A percentile compares a stretch with the other conserved stretches of the same genome.
Evolutionary conservation across 1,140 invertebrate genomes (phyloP).

Genomic region (Ephestia elutella): DNA sequence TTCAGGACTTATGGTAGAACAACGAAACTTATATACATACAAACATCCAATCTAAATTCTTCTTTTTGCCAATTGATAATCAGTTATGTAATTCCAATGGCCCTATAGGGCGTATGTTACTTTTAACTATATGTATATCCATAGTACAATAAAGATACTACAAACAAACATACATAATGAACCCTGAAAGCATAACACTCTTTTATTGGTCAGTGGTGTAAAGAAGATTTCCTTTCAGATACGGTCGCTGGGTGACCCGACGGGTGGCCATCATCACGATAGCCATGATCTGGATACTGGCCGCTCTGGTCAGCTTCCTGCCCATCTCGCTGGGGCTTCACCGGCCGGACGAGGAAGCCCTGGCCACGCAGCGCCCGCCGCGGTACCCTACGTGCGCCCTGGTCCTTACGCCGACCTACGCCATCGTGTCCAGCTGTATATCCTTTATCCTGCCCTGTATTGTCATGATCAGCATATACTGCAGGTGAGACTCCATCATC

Average conservation of each 20-base stretch:
- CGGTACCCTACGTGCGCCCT: constrained; percentile 90
- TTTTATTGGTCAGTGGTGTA: too few relatives aligned
- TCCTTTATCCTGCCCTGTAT: constrained; percentile 97
- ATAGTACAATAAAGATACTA: too few relatives aligned
- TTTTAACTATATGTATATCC: too few relatives aligned
- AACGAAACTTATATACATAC: too few relatives aligned
- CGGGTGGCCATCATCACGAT: constrained; percentile 89
- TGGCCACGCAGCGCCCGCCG: constrained; percentile 71
- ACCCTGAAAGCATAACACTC: too few relatives aligned
- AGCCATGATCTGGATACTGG: constrained; percentile 91
- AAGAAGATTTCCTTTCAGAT: constrained; percentile 76
- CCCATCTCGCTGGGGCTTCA: constrained; percentile 96
- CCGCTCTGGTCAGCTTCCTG: constrained; percentile 94
- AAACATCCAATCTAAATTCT: too few relatives aligned
- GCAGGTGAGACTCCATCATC: constrained; percentile 65
- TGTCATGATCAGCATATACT: constrained; percentile 93
- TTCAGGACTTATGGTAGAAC: too few relatives aligned
- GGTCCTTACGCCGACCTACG: constrained; percentile 94
- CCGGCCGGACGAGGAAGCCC: constrained; percentile 75
- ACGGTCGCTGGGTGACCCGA: constrained; percentile 94
- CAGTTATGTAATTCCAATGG: too few relatives aligned
- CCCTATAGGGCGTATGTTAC: too few relatives aligned
- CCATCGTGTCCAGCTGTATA: constrained; percentile 97
- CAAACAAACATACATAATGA: too few relatives aligned
- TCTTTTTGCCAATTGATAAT: too few relatives aligned